Conservation (phyloP, 2,113 vertebrate species). For the Pseudopodoces humilis region DNA sequence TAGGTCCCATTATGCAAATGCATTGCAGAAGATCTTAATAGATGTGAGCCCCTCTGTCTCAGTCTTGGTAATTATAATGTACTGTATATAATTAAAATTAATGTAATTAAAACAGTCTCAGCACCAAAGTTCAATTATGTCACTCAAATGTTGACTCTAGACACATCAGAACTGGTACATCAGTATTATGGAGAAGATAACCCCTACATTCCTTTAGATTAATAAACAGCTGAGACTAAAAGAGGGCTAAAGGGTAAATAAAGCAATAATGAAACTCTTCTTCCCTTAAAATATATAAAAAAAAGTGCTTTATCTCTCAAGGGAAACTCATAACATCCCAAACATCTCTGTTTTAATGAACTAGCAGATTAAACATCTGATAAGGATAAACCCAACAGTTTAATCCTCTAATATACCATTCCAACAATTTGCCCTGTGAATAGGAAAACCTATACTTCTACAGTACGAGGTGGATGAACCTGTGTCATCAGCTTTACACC, state of each 20-base stretch:
- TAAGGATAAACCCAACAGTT: background rate
- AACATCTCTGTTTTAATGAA: background rate
- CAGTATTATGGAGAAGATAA: background rate
- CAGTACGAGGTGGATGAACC: background rate
- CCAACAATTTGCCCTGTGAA: background rate
- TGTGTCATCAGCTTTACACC: background rate
- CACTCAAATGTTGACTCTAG: slow-evolving; percentile 38
- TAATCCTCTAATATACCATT: background rate
- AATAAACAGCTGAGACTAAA: slow-evolving; percentile 2
- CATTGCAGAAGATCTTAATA: slow-evolving; percentile 37
- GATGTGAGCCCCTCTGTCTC: slow-evolving; percentile 25
- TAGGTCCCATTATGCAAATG: slow-evolving; percentile 38
- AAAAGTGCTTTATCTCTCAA: background rate
- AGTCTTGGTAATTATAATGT: slow-evolving; percentile 64
- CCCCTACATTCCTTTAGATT: background rate
- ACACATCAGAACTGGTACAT: slow-evolving; percentile 3
- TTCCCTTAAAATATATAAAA: background rate
- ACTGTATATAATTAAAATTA: slow-evolving; percentile 70
- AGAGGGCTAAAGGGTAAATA: background rate
- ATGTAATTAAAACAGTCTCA: slow-evolving; percentile 60
- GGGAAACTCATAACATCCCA: background rate
- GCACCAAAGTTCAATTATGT: slow-evolving; percentile 45
- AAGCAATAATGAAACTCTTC: background rate
- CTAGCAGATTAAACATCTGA: background rate
- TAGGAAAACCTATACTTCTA: background rate